Conservation (phyloP, 2,888 invertebrate species). For the Athetis lepigone region DNA sequence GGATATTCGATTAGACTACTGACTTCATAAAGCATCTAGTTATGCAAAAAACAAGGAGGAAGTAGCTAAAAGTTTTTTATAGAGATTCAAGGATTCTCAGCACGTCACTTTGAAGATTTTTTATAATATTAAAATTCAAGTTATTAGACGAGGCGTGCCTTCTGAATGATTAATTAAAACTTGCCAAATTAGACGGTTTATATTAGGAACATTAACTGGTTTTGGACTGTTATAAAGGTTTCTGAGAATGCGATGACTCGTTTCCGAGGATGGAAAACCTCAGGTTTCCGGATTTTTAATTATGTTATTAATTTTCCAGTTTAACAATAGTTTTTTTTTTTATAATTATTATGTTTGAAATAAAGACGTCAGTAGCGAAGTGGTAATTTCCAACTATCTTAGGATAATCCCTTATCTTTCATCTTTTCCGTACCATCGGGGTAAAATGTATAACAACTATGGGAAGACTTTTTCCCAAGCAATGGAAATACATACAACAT, state of each 20-base stretch:
- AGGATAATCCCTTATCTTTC: not conserved
- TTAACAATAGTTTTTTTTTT: conserved; percentile 1
- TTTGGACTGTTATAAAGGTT: conserved; percentile 32
- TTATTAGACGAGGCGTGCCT: conserved; percentile 30
- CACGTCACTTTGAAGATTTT: conserved; percentile 62
- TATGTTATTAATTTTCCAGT: not conserved
- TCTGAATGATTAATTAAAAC: conserved; percentile 50
- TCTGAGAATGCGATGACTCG: conserved; percentile 24
- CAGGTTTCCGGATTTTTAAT: conserved; percentile 5
- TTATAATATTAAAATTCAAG: conserved; percentile 47
- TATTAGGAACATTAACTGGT: conserved; percentile 27
- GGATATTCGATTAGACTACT: conserved; percentile 70
- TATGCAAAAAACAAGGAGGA: conserved; percentile 77
- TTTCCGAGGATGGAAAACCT: conserved; percentile 5
- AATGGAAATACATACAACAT: too few species aligned
- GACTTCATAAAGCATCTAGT: conserved; percentile 65
- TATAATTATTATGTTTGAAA: not conserved
- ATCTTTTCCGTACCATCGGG: too few species aligned
- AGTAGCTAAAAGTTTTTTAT: conserved; percentile 73
- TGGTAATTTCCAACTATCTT: not conserved
- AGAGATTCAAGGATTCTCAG: conserved; percentile 73
- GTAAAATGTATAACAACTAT: too few species aligned
- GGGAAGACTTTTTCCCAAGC: too few species aligned
- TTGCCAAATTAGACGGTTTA: conserved; percentile 41
- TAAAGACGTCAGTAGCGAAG: not conserved